These are phyloP conservation scores for Phenganax subtilis DNA, from an alignment of 92 coral and sea anemone species.

Conservation along the genomic window DNA sequence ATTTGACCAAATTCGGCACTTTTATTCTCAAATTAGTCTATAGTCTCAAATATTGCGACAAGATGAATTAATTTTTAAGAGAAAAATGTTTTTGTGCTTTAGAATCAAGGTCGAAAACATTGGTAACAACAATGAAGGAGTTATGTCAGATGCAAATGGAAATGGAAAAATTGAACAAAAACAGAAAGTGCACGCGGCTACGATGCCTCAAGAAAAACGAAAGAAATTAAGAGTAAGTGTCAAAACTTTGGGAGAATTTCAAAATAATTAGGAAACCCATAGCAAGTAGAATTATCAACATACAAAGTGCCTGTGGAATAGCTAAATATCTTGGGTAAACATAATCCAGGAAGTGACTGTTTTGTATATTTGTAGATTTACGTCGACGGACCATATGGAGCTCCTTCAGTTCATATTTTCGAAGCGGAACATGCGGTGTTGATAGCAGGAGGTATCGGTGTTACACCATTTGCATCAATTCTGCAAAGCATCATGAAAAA, in stretches of 20 bases:
- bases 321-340: constrained; percentile 18
- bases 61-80: no score
- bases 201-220: background rate
- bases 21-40: no score
- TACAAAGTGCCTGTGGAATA: no score
- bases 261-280: background rate
- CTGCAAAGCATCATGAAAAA: constrained; percentile 26
- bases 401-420: constrained; percentile 58
- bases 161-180: background rate
- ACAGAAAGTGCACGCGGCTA: background rate
- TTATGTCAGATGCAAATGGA: constrained; percentile 10
- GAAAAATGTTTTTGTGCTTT: background rate
- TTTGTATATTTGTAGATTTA: constrained; percentile 37
- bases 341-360: background rate
- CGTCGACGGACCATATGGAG: constrained; percentile 78
- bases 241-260: background rate
- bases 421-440: constrained; percentile 46
- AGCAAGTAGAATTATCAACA: no score
- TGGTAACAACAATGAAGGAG: constrained; percentile 22
- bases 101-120: constrained; percentile 11
- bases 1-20: no score
- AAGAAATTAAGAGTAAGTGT: constrained; percentile 26
- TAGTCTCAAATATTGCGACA: background rate
- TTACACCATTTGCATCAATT: constrained; percentile 82
- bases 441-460: constrained; percentile 76